Conservation (phyloP, 2,888 invertebrate genomes). For the Agriopis marginaria region DNA sequence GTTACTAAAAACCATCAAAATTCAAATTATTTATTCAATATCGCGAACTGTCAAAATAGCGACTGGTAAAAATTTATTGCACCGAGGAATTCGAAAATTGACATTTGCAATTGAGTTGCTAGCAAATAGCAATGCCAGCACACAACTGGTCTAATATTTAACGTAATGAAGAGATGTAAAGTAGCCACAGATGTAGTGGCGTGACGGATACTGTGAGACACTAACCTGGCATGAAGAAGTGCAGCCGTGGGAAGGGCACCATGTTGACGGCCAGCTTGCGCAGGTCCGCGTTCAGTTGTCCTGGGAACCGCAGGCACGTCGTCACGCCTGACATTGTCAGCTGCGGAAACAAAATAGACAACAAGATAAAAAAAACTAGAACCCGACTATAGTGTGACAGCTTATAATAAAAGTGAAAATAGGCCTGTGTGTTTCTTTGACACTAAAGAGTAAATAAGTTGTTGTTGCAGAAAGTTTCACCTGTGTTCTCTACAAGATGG, state of each 20-base stretch:
- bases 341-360: slow-evolving; percentile 47
- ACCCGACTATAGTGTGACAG: too few species aligned
- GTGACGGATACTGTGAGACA: background rate
- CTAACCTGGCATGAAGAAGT: slow-evolving; percentile 93
- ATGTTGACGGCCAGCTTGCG: slow-evolving; percentile 95
- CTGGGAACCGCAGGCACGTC: slow-evolving; percentile 78
- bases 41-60: too few species aligned
- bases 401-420: too few species aligned
- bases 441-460: slow-evolving; percentile 68
- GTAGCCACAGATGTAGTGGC: background rate
- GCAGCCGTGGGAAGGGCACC: slow-evolving; percentile 95
- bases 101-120: too few species aligned
- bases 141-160: too few species aligned
- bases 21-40: too few species aligned
- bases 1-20: too few species aligned
- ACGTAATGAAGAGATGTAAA: background rate
- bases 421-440: too few species aligned
- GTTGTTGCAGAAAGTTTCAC: slow-evolving; percentile 95
- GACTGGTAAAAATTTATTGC: too few species aligned
- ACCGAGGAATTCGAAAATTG: too few species aligned
- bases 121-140: too few species aligned
- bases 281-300: slow-evolving; percentile 90
- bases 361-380: background rate
- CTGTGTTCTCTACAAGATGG: slow-evolving; percentile 95
- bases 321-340: slow-evolving; percentile 81